Percentiles rank a stretch among this genome's conserved stretches.
These are phyloP conservation scores for Drosophila hamatofila DNA, from an alignment of 2,888 invertebrate genomes.

Conservation along the genomic window DNA sequence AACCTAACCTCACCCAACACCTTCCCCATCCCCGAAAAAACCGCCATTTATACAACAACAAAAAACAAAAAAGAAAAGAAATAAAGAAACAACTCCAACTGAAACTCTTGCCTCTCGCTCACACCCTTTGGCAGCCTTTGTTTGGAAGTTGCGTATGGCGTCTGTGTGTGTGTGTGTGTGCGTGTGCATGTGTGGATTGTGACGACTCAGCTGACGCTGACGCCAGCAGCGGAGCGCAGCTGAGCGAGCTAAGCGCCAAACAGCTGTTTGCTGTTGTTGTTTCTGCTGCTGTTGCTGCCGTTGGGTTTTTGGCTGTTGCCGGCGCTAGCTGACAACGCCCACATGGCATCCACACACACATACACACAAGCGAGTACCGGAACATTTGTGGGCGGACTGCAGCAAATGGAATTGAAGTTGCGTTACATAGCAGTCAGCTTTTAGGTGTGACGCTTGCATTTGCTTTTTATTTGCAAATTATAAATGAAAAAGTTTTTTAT, in stretches of 20 bases:
- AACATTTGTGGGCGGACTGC: constrained; percentile 53
- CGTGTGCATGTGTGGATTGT: constrained; percentile 24
- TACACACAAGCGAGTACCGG: constrained; percentile 1
- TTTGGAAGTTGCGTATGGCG: constrained; percentile 45
- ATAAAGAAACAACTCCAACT: constrained; percentile 38
- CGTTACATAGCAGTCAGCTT: constrained; percentile 39
- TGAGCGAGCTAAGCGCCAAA: constrained; percentile 55
- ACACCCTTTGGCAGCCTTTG: constrained; percentile 45
- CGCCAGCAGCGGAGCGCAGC: constrained; percentile 47
- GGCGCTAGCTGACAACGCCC: constrained; percentile 72
- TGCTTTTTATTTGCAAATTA: constrained; percentile 5
- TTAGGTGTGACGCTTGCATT: constrained; percentile 7
- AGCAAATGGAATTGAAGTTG: constrained; percentile 12
- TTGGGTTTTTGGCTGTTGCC: constrained; percentile 39
- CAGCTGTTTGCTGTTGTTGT: constrained; percentile 62
- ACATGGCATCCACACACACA: constrained; percentile 50
- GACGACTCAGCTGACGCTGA: constrained; percentile 52
- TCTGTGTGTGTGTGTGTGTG: constrained; percentile 17
- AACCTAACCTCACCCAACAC: constrained; percentile 30
- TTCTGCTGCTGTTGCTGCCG: constrained; percentile 36
- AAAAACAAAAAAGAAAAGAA: background rate
- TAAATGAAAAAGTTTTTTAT: constrained; percentile 21
- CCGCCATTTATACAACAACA: constrained; percentile 27
- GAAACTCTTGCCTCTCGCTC: constrained; percentile 29
- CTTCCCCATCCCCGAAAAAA: constrained; percentile 1